These are phyloP conservation scores for Neoascia interrupta DNA, from an alignment of 2,888 invertebrate species.

Conservation along the genomic window DNA sequence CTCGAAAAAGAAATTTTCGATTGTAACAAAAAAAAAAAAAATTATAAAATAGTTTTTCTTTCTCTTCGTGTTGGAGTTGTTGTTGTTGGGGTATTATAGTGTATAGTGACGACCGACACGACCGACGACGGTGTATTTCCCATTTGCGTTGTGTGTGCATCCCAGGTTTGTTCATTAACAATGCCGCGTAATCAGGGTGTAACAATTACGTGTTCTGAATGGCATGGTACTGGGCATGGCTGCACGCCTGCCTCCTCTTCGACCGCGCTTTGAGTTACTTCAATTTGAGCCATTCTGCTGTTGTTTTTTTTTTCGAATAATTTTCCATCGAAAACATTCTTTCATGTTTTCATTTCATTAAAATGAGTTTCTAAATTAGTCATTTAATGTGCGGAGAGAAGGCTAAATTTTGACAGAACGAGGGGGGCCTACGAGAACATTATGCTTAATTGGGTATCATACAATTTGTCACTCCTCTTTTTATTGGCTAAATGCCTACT, in stretches of 20 bases:
- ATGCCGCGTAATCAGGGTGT: constrained; percentile 69
- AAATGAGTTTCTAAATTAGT: constrained; percentile 62
- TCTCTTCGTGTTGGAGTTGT: constrained; percentile 8
- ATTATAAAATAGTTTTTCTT: constrained; percentile 48
- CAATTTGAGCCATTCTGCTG: background rate
- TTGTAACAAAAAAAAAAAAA: too few species aligned
- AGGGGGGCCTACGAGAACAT: constrained; percentile 5
- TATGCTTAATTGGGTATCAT: constrained; percentile 37
- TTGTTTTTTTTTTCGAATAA: constrained; percentile 46
- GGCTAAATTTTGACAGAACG: constrained; percentile 2
- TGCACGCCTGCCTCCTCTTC: background rate
- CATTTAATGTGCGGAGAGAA: constrained; percentile 38
- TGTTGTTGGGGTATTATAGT: background rate
- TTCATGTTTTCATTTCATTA: constrained; percentile 52
- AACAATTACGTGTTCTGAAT: constrained; percentile 69
- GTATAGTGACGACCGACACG: constrained; percentile 9
- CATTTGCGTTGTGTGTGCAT: constrained; percentile 35
- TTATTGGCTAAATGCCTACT: constrained; percentile 24
- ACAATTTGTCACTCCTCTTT: constrained; percentile 33
- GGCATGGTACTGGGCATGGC: constrained; percentile 61
- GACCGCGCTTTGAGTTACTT: background rate
- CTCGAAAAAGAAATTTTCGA: constrained; percentile 66
- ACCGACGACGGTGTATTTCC: constrained; percentile 27
- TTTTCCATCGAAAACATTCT: constrained; percentile 51
- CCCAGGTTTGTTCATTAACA: constrained; percentile 64